These are phyloP conservation scores for Rhinichthys osculus DNA, from an alignment of 2,797 vertebrate genomes.

Conservation along the genomic window DNA sequence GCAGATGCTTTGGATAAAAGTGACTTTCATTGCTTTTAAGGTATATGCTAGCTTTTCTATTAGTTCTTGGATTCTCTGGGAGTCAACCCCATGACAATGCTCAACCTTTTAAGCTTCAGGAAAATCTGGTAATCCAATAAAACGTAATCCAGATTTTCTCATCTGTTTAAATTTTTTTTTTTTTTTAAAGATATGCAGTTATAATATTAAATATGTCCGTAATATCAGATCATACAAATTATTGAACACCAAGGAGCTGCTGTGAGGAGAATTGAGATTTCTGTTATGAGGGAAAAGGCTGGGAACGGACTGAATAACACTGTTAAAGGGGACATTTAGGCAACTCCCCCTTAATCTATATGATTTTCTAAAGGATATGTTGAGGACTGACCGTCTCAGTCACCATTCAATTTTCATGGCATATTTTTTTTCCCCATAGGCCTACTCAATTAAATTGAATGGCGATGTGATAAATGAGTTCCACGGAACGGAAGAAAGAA, in stretches of 20 bases:
- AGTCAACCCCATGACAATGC: neutral
- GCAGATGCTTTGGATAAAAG: too few relatives aligned
- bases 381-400: neutral
- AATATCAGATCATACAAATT: neutral
- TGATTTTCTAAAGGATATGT: neutral
- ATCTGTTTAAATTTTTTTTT: too few relatives aligned
- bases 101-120: neutral
- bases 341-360: neutral
- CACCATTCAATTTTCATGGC: neutral
- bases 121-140: neutral
- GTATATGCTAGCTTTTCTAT: too few relatives aligned
- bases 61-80: too few relatives aligned
- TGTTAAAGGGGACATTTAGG: neutral
- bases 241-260: neutral
- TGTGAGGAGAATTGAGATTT: neutral
- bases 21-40: too few relatives aligned
- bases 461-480: neutral
- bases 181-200: neutral
- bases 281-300: neutral
- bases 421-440: neutral
- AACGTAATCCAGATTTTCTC: too few relatives aligned
- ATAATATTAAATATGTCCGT: neutral
- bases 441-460: neutral
- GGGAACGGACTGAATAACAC: neutral
- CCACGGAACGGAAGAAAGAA: neutral